Evolutionary conservation across 2,888 invertebrate genomes (phyloP), one percentile per base, ranked within the genome.

Genomic region (Drosophila anomelani): DNA sequence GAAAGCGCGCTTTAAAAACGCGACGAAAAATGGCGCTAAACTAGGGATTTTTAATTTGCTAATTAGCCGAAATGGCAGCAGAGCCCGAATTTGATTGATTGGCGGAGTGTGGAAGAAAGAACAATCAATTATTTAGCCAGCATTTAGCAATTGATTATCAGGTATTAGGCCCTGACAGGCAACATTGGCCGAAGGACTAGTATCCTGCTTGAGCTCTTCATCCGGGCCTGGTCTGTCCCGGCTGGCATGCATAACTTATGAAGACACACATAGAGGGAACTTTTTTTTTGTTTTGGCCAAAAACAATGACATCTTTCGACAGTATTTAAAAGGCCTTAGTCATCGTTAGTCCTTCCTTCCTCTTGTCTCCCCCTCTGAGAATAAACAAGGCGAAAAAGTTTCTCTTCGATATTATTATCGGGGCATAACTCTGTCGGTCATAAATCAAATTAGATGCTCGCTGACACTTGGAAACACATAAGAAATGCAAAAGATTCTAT

Each of bases 391-490:
- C 73, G 67, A 79, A 82, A 86, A 84, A 86, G 67, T 84, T 88
- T 79, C 66, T 79, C 76, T 79, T 76, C 81, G 79, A 86, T 85
- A 89, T 89, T 85, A 89, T 85, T 85, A 85, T 85, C 88, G 79
- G 88, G 85, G 83, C 85, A 85, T 89, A 85, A 85, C 89, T 89
- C 81, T 87, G 74, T 75, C 68, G 83, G 75, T 76, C 88, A 89
- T 85, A 85, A 85, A 85, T 85, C 85, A 89, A 89, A 87, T 81
- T 86, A 83, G 85, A 81, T 78, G 79, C 77, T 76, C 89, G 84
- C 85, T 85, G 84, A 88, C 84, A 88, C 84, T 85, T 79, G 84
- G 87, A 77, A 88, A 88, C 89, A 86, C 87, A 88, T 84, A 84
- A 88, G 89, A 86, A 86, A 88, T 84, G 86, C 89, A 88, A 84